Evolutionary conservation across 2,888 invertebrate genomes (phyloP), one percentile per base, ranked within the genome.

Genomic region (Chirona hameri): DNA sequence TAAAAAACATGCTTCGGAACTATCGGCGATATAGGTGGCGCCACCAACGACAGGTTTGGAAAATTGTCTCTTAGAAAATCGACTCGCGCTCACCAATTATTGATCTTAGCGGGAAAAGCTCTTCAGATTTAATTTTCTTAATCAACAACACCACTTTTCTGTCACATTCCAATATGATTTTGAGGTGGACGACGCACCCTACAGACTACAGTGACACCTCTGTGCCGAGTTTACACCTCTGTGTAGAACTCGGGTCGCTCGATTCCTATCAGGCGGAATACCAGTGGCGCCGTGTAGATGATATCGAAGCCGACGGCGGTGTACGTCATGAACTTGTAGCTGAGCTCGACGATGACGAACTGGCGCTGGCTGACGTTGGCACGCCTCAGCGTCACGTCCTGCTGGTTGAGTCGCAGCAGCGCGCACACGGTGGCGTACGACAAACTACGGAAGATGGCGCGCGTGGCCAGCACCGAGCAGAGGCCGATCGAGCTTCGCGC

Each of bases 241-340:
- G 94, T 94, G 87, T 94, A 95, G 89, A 95, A 96, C 0, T 94
- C 93, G 0, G 93, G 93, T 86, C 96, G 89, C 87, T 94, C 93
- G 86, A 97, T 95, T 84, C 91, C 91, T 81, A 97, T 88, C 86
- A 92, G 88, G 81, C 92, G 90, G 88, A 96, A 97, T 55, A 95
- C 90, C 85, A 92, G 91, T 0, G 97, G 97, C 85, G 95, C 90
- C 81, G 93, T 88, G 87, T 93, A 95, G 0, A 93, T 90, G 1
- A 93, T 93, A 87, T 93, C 93, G 85, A 96, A 91, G 0, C 96
- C 95, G 79, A 97, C 92, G 87, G 93, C 90, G 10, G 92, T 92
- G 87, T 94, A 96, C 48, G 93, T 93, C 84, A 95, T 90, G 88
- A 94, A 97, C 87, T 95, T 96, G 87, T 93, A 93, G 83, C 93